phyloP scores from a whole-genome alignment of 2,113 vertebrate genomes.

The Pantherophis guttatus region DNA sequence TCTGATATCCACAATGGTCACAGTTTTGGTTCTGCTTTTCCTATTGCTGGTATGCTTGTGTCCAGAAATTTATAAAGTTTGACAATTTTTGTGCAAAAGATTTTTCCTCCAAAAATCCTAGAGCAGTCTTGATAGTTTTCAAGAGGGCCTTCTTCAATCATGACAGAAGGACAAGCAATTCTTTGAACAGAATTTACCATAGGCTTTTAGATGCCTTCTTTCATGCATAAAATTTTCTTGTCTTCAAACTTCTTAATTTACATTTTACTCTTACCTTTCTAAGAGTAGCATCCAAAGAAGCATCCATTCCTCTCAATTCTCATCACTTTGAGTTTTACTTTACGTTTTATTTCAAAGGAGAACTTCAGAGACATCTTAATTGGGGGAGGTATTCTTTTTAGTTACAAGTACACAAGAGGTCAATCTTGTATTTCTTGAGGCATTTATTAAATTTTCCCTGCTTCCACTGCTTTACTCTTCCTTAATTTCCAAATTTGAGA shows the following conservation, averaged over 20 bases:
- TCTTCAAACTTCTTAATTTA: background rate
- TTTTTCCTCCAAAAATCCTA: background rate
- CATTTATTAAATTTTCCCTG: background rate
- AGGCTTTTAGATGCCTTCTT: background rate
- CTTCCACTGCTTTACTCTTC: background rate
- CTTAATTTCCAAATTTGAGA: background rate
- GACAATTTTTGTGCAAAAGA: background rate
- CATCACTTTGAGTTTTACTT: background rate
- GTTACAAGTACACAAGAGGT: background rate
- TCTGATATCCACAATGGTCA: background rate
- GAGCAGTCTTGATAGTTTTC: background rate
- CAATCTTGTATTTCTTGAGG: background rate
- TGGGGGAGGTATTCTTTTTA: background rate
- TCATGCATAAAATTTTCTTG: background rate
- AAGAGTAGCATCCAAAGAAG: background rate
- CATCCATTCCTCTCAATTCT: background rate
- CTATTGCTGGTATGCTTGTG: background rate
- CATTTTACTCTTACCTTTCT: background rate
- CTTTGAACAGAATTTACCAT: background rate
- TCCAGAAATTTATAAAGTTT: background rate
- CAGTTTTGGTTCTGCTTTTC: background rate
- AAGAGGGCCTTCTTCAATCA: background rate
- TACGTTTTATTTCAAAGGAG: background rate
- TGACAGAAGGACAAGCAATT: background rate
- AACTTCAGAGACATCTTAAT: background rate